A percentile compares a stretch with the other conserved stretches of the same genome.
Conservation (phyloP, 2,113 vertebrate species). For the Noturus placidus region DNA sequence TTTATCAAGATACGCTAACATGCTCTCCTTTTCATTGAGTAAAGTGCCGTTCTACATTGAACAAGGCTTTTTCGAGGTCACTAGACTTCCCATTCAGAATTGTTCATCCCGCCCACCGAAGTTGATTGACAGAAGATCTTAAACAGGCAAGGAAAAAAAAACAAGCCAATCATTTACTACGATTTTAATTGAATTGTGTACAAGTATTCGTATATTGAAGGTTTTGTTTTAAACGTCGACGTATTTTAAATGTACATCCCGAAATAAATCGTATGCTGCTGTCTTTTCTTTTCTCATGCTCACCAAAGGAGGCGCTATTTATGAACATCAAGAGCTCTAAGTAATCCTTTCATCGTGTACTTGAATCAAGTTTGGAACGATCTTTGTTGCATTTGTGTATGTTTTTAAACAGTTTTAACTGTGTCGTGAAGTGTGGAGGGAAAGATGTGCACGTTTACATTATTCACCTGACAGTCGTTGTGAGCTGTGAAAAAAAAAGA, state of each 20-base stretch:
- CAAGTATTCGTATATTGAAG: background rate
- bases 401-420: background rate
- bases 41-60: background rate
- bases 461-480: background rate
- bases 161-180: background rate
- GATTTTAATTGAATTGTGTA: background rate
- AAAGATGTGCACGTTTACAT: slow-evolving; percentile 45
- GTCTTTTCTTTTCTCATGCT: slow-evolving; percentile 54
- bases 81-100: background rate
- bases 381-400: background rate
- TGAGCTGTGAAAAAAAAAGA: slow-evolving; percentile 14
- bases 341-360: background rate
- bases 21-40: background rate
- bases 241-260: background rate
- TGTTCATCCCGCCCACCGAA: background rate
- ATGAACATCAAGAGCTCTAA: background rate
- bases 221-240: background rate
- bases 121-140: background rate
- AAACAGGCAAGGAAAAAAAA: background rate
- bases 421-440: background rate
- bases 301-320: slow-evolving; percentile 59
- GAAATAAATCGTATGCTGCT: background rate
- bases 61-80: background rate
- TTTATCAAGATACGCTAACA: background rate
- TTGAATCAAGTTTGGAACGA: background rate